A percentile compares a stretch with the other conserved stretches of the same genome.
These are phyloP conservation scores for Oxyteleia sp. DNA, from an alignment of 2,888 invertebrate genomes.

Conservation along the genomic window DNA sequence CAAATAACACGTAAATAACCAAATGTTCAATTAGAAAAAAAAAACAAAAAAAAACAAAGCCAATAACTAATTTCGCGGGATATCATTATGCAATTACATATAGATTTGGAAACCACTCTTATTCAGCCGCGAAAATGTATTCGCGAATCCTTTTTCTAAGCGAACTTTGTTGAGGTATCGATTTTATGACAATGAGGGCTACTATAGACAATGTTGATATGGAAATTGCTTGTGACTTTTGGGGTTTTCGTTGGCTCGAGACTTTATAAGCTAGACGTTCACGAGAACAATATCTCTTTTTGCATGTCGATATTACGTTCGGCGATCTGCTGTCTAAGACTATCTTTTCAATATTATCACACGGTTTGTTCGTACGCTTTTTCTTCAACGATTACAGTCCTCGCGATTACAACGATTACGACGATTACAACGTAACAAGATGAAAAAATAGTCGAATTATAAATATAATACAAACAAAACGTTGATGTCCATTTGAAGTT, in stretches of 20 bases:
- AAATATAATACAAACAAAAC: no score
- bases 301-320: conserved; percentile 12
- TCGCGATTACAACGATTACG: no score
- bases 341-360: no score
- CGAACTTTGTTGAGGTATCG: conserved; percentile 44
- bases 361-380: no score
- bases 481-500: no score
- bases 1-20: no score
- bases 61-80: conserved; percentile 31
- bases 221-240: conserved; percentile 61
- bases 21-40: no score
- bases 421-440: no score
- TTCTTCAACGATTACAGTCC: no score
- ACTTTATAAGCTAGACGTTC: conserved; percentile 30
- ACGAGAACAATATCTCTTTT: conserved; percentile 28
- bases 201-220: conserved; percentile 61
- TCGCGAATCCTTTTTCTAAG: conserved; percentile 31
- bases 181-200: conserved; percentile 56
- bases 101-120: conserved; percentile 24
- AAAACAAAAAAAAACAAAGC: conserved; percentile 4
- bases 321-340: conserved; percentile 4
- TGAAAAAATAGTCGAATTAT: no score
- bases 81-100: conserved; percentile 20
- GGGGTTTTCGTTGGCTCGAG: conserved; percentile 64
- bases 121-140: conserved; percentile 28